A percentile compares a stretch with the other conserved stretches of the same genome.
phyloP scores from a whole-genome alignment of 2,113 vertebrate species.

The Lanius collurio region DNA sequence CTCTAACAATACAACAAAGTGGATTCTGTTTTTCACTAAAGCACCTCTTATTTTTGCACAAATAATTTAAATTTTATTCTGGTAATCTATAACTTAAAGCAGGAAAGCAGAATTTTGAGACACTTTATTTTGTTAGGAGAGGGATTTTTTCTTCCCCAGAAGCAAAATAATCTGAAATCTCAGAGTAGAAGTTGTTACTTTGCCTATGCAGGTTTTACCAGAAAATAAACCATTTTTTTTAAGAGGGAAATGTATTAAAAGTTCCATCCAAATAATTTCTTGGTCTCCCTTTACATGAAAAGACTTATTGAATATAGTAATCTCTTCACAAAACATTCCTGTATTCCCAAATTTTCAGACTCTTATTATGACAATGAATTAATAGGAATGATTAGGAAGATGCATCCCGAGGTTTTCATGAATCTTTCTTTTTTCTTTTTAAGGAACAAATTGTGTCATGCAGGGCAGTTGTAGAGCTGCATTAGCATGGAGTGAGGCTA shows the following conservation, averaged over 20 bases:
- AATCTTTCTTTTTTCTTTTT: neutral
- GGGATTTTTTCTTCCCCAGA: neutral
- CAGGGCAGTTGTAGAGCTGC: neutral
- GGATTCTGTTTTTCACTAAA: neutral
- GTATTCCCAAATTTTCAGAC: neutral
- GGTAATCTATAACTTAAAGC: neutral
- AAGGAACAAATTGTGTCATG: neutral
- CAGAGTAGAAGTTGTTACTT: neutral
- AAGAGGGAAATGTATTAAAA: neutral
- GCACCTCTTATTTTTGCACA: neutral
- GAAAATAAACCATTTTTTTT: slow-evolving; percentile 18
- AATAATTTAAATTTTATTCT: neutral
- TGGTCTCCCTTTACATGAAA: neutral
- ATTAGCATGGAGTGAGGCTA: neutral
- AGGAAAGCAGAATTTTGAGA: neutral
- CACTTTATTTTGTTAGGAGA: neutral
- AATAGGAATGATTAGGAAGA: neutral
- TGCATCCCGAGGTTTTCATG: neutral
- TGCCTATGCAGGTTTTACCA: neutral
- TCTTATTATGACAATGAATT: neutral
- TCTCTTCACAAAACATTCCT: neutral
- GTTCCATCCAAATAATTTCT: neutral
- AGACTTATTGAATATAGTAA: neutral
- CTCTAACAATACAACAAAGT: neutral
- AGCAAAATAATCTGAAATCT: neutral